These are phyloP conservation scores for Chiroxiphia lanceolata DNA, from an alignment of 2,797 vertebrate species.

Conservation along the genomic window DNA sequence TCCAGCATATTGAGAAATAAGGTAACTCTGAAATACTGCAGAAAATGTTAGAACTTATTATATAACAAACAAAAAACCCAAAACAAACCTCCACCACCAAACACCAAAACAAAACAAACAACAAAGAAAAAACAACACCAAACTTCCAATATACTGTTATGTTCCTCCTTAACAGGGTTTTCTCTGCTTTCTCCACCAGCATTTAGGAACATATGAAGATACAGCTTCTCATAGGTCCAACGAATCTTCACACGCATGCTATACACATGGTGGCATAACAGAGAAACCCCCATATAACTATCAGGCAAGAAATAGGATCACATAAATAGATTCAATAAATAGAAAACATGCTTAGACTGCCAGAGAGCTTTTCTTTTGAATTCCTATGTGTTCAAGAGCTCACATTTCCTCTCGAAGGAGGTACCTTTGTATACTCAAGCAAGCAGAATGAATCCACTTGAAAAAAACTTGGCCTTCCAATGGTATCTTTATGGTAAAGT, in stretches of 20 bases:
- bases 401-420: background rate
- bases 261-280: background rate
- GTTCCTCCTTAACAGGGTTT: background rate
- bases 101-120: background rate
- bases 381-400: background rate
- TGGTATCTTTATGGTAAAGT: background rate
- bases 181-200: background rate
- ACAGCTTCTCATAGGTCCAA: background rate
- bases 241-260: background rate
- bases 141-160: background rate
- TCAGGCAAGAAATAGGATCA: background rate
- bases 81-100: background rate
- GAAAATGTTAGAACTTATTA: background rate
- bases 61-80: background rate
- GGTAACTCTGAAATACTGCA: slow-evolving; percentile 7
- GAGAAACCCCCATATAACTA: background rate
- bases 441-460: background rate
- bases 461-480: background rate
- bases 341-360: background rate
- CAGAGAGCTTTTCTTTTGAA: background rate
- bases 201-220: background rate
- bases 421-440: background rate
- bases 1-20: slow-evolving; percentile 21
- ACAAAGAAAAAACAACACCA: no score
- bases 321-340: background rate